phyloP scores from a whole-genome alignment of 35 echinoderm and acorn worm genomes.

The Ophiothrix spiculata region DNA sequence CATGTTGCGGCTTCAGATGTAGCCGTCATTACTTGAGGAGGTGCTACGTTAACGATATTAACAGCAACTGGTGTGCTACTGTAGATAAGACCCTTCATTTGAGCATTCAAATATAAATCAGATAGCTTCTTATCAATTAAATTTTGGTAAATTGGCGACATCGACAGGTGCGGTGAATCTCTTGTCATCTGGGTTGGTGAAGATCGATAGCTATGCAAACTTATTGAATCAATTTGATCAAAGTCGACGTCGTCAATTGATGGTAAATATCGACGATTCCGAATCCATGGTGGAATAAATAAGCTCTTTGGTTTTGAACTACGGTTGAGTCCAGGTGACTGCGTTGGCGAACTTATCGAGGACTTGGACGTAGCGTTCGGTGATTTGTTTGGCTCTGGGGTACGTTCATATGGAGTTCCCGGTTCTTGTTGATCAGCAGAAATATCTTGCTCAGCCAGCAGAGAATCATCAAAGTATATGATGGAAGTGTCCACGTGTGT shows the following conservation, averaged over 20 bases:
- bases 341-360: too few relatives aligned
- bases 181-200: neutral
- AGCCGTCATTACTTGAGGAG: neutral
- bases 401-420: neutral
- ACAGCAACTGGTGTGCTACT: neutral
- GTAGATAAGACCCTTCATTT: neutral
- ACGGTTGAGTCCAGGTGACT: neutral
- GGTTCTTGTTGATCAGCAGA: neutral
- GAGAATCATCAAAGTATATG: neutral
- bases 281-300: slow-evolving; percentile 25
- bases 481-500: neutral
- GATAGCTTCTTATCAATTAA: neutral
- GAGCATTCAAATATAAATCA: neutral
- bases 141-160: neutral
- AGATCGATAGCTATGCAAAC: slow-evolving; percentile 25
- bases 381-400: neutral
- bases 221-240: slow-evolving; percentile 55
- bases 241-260: slow-evolving; percentile 51
- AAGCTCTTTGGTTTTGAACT: neutral
- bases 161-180: neutral
- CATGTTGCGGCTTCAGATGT: neutral
- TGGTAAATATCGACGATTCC: slow-evolving; percentile 38
- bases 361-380: too few relatives aligned
- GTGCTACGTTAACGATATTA: neutral
- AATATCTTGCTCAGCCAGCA: neutral